These are phyloP conservation scores for Cynoglossus semilaevis DNA, from an alignment of 2,113 vertebrate genomes.

Conservation along the genomic window DNA sequence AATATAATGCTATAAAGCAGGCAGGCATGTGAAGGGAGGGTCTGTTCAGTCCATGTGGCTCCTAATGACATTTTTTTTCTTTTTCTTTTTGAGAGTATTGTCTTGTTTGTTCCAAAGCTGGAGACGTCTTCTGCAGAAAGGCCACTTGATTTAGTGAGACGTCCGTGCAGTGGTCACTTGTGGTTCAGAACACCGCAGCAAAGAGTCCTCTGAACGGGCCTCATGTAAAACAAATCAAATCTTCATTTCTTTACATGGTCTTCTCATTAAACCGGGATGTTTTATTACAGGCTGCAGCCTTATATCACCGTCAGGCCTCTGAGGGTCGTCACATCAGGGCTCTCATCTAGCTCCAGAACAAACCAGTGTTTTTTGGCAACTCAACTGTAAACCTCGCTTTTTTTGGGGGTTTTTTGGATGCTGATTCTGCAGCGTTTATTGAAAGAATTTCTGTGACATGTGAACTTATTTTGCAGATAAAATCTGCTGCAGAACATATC, in stretches of 20 bases:
- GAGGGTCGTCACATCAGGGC: not conserved
- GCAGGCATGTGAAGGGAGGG: constrained; percentile 2
- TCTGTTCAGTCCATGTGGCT: not conserved
- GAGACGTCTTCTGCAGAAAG: not conserved
- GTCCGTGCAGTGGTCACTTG: not conserved
- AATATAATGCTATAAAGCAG: constrained; percentile 15
- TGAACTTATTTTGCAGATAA: constrained; percentile 7
- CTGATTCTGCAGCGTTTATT: not conserved
- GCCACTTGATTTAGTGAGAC: not conserved
- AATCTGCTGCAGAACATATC: constrained; percentile 4
- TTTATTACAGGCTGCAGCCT: not conserved
- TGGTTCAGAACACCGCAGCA: not conserved
- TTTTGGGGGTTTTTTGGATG: not conserved
- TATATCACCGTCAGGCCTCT: not conserved
- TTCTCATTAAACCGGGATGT: not conserved
- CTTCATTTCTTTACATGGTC: constrained; percentile 2
- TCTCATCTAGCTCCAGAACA: not conserved
- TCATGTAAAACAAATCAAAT: constrained; percentile 3
- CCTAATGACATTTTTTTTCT: not conserved
- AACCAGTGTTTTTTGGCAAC: not conserved
- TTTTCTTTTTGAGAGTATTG: not conserved
- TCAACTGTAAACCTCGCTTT: not conserved
- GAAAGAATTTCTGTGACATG: constrained; percentile 1
- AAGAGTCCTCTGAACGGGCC: not conserved
- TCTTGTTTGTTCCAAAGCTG: not conserved